Conservation (phyloP, 2,888 invertebrate species). For the Saturnia pavonia region DNA sequence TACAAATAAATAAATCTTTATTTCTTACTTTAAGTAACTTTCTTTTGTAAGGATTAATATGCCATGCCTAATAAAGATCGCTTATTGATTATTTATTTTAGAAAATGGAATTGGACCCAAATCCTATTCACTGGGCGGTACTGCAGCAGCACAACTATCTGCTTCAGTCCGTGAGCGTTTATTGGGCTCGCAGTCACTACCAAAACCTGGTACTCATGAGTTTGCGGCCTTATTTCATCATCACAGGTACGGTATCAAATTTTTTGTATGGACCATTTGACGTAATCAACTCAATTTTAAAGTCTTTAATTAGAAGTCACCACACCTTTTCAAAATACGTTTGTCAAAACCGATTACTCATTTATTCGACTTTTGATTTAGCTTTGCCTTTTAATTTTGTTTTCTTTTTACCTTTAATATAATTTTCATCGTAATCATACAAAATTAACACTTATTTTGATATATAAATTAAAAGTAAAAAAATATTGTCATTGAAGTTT, state of each 20-base stretch:
- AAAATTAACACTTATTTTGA: too few species aligned
- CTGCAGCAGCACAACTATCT: slow-evolving; percentile 92
- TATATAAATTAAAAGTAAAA: too few species aligned
- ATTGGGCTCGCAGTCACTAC: slow-evolving; percentile 92
- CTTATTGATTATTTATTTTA: slow-evolving; percentile 45
- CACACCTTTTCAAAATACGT: too few species aligned
- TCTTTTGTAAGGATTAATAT: too few species aligned
- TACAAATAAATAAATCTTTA: too few species aligned
- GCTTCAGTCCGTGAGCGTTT: slow-evolving; percentile 92
- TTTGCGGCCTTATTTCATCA: slow-evolving; percentile 84
- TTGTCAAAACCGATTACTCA: too few species aligned
- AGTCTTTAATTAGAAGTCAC: not conserved
- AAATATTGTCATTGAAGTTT: not conserved
- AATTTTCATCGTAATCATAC: too few species aligned
- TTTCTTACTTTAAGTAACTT: too few species aligned
- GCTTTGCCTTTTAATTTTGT: too few species aligned
- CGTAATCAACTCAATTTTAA: not conserved
- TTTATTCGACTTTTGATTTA: too few species aligned
- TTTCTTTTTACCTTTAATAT: too few species aligned
- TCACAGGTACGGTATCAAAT: slow-evolving; percentile 70
- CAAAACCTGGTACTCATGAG: slow-evolving; percentile 88
- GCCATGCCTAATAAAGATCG: not conserved
- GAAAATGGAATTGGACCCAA: slow-evolving; percentile 90
- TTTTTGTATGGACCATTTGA: not conserved
- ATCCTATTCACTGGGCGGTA: slow-evolving; percentile 92